A percentile compares a stretch with the other conserved stretches of the same genome.
phyloP scores from a whole-genome alignment of 2,888 invertebrate genomes.

The Polydesmus complanatus region DNA sequence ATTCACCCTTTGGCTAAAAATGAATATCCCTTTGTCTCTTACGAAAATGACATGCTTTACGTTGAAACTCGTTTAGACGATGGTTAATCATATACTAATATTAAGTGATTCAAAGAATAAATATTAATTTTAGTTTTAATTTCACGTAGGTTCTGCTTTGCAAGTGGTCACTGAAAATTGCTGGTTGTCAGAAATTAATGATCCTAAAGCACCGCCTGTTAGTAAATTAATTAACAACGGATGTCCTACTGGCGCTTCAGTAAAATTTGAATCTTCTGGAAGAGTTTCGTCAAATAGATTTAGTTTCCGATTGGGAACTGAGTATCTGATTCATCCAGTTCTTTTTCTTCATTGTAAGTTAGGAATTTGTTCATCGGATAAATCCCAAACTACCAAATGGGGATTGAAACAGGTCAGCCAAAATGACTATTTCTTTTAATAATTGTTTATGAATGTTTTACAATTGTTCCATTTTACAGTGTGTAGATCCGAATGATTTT shows the following conservation, averaged over 20 bases:
- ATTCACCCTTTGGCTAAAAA: constrained; percentile 12
- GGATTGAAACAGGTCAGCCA: constrained; percentile 22
- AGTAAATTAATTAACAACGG: background rate
- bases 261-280: constrained; percentile 27
- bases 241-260: constrained; percentile 21
- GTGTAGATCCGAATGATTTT: constrained; percentile 23
- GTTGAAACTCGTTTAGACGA: constrained; percentile 25
- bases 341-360: constrained; percentile 30
- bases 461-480: constrained; percentile 21
- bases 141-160: constrained; percentile 21
- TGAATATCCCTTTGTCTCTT: constrained; percentile 20
- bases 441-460: too few relatives aligned
- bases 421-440: background rate
- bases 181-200: constrained; percentile 26
- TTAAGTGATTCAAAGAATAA: background rate
- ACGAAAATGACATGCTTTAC: constrained; percentile 24
- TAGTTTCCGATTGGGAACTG: constrained; percentile 26
- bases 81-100: constrained; percentile 20
- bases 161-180: constrained; percentile 27
- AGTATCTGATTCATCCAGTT: constrained; percentile 23
- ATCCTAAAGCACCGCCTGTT: constrained; percentile 10
- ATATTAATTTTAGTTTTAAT: background rate
- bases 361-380: constrained; percentile 26
- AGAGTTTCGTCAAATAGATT: constrained; percentile 24
- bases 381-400: constrained; percentile 20